phyloP scores from a whole-genome alignment of 2,797 vertebrate genomes.

The Apogon hyalosoma region DNA sequence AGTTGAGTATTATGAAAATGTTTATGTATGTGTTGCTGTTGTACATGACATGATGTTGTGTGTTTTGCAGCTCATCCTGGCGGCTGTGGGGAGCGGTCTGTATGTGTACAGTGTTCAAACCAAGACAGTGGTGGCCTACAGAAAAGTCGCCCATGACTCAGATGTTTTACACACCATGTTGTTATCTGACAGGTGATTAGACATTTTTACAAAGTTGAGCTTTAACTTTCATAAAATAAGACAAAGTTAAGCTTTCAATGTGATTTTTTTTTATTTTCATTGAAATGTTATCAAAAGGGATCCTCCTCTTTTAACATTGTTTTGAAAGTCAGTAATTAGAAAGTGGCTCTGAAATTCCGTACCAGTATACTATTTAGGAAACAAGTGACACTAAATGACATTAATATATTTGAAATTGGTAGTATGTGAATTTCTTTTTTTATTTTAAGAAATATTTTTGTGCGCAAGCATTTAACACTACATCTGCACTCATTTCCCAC shows the following conservation, averaged over 20 bases:
- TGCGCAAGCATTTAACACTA: no score
- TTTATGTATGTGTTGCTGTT: background rate
- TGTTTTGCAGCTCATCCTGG: conserved; percentile 86
- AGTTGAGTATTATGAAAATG: background rate
- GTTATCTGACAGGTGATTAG: conserved; percentile 88
- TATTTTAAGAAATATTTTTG: no score
- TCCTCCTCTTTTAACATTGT: no score
- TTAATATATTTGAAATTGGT: no score
- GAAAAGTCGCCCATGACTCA: conserved; percentile 93
- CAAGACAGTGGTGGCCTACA: conserved; percentile 92
- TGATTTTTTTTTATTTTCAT: background rate
- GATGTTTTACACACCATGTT: conserved; percentile 88
- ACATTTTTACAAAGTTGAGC: no score
- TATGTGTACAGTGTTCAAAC: conserved; percentile 90
- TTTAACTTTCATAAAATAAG: background rate
- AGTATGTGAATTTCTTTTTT: no score
- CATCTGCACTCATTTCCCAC: no score
- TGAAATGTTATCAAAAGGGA: background rate
- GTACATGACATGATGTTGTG: background rate
- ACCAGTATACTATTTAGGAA: no score
- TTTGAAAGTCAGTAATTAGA: no score
- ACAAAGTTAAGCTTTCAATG: background rate
- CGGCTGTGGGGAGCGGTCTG: conserved; percentile 93
- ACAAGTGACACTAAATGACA: no score
- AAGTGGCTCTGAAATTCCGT: no score